phyloP scores from a whole-genome alignment of 2,797 vertebrate genomes.

The Sebastolobus alascanus region DNA sequence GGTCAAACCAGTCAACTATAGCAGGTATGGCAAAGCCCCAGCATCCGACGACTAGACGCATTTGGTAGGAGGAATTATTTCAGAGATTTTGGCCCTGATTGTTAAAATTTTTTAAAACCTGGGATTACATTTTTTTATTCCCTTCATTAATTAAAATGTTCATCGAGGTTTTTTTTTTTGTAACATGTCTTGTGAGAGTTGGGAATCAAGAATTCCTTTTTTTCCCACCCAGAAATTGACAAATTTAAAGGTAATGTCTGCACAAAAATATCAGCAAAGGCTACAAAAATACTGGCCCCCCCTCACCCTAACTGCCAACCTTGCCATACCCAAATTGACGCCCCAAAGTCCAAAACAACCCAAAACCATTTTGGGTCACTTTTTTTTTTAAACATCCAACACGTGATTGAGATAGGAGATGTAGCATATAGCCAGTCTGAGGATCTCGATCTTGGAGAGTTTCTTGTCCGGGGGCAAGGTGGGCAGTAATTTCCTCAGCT shows the following conservation, averaged over 20 bases:
- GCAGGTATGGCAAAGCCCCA: constrained; percentile 31
- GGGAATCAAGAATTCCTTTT: background rate
- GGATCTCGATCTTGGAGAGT: constrained; percentile 94
- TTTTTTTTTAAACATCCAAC: constrained; percentile 84
- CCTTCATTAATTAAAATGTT: background rate
- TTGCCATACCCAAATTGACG: constrained; percentile 39
- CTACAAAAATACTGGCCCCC: constrained; percentile 12
- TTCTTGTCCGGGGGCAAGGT: constrained; percentile 93
- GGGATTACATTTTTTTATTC: background rate
- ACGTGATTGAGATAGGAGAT: constrained; percentile 95
- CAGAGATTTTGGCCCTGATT: no score
- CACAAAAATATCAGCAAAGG: background rate
- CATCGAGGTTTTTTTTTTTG: background rate
- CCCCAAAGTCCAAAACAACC: background rate
- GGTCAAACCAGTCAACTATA: background rate
- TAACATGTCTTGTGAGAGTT: no score
- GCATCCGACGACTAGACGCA: background rate
- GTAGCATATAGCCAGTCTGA: constrained; percentile 93
- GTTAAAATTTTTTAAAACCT: background rate
- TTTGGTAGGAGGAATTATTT: background rate
- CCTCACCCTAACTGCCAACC: constrained; percentile 15
- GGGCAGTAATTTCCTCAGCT: constrained; percentile 90
- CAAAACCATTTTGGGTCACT: background rate
- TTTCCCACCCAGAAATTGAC: background rate
- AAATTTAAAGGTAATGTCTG: background rate